These are phyloP conservation scores for Phymatocera aterrima DNA, from an alignment of 2,888 invertebrate species.

Conservation along the genomic window DNA sequence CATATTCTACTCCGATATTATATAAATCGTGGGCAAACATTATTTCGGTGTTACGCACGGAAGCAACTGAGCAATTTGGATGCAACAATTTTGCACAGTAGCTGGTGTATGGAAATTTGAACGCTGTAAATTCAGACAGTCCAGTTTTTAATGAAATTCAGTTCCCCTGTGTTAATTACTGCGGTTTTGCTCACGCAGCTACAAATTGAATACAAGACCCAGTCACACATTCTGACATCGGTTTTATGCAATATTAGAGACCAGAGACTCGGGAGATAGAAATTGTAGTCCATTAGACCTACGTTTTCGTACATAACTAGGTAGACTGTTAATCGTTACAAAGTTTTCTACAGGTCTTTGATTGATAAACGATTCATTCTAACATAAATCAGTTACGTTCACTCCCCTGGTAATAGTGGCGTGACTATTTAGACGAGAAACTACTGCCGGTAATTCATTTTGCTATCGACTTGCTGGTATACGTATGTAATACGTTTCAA, in stretches of 20 bases:
- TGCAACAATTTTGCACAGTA: too few relatives aligned
- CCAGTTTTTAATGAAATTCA: too few relatives aligned
- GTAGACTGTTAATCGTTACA: slow-evolving; percentile 20
- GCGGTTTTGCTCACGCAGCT: too few relatives aligned
- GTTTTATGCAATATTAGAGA: slow-evolving; percentile 28
- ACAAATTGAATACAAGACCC: background rate
- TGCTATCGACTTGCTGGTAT: slow-evolving; percentile 14
- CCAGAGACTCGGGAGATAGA: background rate
- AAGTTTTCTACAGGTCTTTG: slow-evolving; percentile 2
- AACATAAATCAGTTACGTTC: slow-evolving; percentile 21
- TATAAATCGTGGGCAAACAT: too few relatives aligned
- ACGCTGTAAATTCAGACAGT: background rate
- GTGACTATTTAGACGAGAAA: slow-evolving; percentile 39
- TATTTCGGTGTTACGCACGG: too few relatives aligned
- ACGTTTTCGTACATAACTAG: background rate
- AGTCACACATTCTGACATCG: background rate
- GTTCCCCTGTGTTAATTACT: too few relatives aligned
- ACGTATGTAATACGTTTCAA: background rate
- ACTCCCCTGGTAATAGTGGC: slow-evolving; percentile 11
- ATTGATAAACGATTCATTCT: slow-evolving; percentile 38
- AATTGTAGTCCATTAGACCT: slow-evolving; percentile 17
- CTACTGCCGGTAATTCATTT: slow-evolving; percentile 8
- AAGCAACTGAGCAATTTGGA: too few relatives aligned
- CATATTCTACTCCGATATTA: too few relatives aligned
- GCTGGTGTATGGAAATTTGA: too few relatives aligned